phyloP scores from a whole-genome alignment of 2,797 vertebrate species.

The Anguilla marmorata region DNA sequence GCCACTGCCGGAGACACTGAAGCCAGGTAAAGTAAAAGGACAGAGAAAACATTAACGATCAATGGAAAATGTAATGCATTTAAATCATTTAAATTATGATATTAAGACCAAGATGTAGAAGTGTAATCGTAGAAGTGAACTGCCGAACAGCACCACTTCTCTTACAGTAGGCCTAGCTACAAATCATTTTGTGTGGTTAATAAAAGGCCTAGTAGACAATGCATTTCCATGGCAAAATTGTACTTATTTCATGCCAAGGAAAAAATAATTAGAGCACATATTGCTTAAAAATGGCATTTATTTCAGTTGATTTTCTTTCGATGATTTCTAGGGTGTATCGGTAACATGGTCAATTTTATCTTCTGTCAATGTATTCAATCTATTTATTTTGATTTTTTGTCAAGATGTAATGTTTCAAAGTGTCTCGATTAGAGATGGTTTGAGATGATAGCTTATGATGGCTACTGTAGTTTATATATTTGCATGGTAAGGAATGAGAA shows the following conservation, averaged over 20 bases:
- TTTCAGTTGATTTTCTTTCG: too few relatives aligned
- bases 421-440: too few relatives aligned
- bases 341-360: too few relatives aligned
- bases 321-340: too few relatives aligned
- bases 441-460: too few relatives aligned
- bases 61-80: not conserved
- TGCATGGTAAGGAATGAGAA: too few relatives aligned
- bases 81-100: not conserved
- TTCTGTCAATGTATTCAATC: too few relatives aligned
- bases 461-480: too few relatives aligned
- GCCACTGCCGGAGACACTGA: conserved; percentile 61
- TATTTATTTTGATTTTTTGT: too few relatives aligned
- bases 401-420: too few relatives aligned
- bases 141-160: conserved; percentile 64
- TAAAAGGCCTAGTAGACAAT: conserved; percentile 67
- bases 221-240: conserved; percentile 34
- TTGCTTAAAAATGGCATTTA: not conserved
- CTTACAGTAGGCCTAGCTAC: conserved; percentile 52
- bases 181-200: conserved; percentile 65
- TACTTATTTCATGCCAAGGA: conserved; percentile 45
- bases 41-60: conserved; percentile 8
- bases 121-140: conserved; percentile 47
- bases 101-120: conserved; percentile 20
- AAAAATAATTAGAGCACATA: not conserved
- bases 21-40: conserved; percentile 42